phyloP scores from a whole-genome alignment of 2,797 vertebrate genomes.

The Apogon hyalosoma region DNA sequence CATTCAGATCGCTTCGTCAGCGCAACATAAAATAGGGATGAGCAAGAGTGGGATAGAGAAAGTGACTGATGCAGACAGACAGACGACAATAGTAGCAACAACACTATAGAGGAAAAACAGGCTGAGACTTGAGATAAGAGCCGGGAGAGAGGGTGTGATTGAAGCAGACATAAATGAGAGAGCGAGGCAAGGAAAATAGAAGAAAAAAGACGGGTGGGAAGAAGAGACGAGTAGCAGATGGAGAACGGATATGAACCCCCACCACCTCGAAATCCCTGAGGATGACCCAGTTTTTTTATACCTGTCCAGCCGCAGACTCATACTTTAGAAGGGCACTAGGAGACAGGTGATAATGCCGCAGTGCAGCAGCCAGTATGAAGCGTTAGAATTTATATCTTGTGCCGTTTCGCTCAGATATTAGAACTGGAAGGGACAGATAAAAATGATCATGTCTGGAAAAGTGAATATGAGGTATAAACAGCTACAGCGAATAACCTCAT shows the following conservation, averaged over 20 bases:
- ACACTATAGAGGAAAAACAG: background rate
- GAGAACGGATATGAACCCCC: slow-evolving; percentile 31
- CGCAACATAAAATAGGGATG: slow-evolving; percentile 30
- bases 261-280: slow-evolving; percentile 18
- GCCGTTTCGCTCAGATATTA: slow-evolving; percentile 28
- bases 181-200: slow-evolving; percentile 15
- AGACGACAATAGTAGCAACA: slow-evolving; percentile 7
- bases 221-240: slow-evolving; percentile 44
- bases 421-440: slow-evolving; percentile 1
- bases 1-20: slow-evolving; percentile 44
- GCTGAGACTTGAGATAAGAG: slow-evolving; percentile 34
- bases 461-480: slow-evolving; percentile 30
- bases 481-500: slow-evolving; percentile 1
- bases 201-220: background rate
- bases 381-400: slow-evolving; percentile 17
- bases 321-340: slow-evolving; percentile 17
- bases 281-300: slow-evolving; percentile 62
- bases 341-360: slow-evolving; percentile 45
- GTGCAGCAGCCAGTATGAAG: slow-evolving; percentile 47
- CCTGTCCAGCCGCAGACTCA: slow-evolving; percentile 42
- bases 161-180: slow-evolving; percentile 29
- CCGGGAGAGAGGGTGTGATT: slow-evolving; percentile 13
- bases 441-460: slow-evolving; percentile 22
- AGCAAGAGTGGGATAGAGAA: slow-evolving; percentile 10
- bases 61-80: slow-evolving; percentile 20